Base-by-base conservation (phyloP, 2,113 vertebrate species). In the Lynx canadensis region DNA sequence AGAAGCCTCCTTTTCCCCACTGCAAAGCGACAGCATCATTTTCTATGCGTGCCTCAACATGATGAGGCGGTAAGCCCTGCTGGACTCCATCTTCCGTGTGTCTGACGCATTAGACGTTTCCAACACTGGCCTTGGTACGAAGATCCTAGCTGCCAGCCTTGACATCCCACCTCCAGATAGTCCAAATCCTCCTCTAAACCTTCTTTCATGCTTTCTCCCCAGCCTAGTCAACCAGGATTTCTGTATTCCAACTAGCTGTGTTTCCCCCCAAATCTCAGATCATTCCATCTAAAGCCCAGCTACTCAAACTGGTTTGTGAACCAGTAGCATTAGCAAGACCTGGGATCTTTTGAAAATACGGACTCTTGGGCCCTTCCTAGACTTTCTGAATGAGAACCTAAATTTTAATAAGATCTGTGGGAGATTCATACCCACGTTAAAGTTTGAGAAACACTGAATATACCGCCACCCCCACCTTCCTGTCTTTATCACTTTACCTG, bases 371-470 rank as follows among this genome's bases (percentile, higher is more conserved):
- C 3, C 25, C 4, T 55, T 16, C 5, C 41, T 25, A 36, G 18
- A 41, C 7, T 74, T 80, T 83, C 82, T n/a, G 57, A 93, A 78
- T 41, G 25, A 63, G 33, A 83, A 93, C 73, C 25, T 85, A 87
- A 71, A 71, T 33, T 31, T 87, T 87, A 81, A n/a, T 10, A 80
- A 80, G 11, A 76, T n/a, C 27, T 50, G 55, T 74, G 9, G 7
- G 33, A 4, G 55, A 82, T 73, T 68, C n/a, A 76, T 3, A 55
- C 41, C 10, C 2, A 3, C 25, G 13, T n/a, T 69, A 71, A 52
- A 69, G 9, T 80, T 65, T 55, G 19, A 93, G 27, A 57, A 88
- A 87, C 41, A 57, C 8, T 29, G 11, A 91, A 23, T 4, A n/a
- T 0, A 78, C 25, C 2, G 19, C 16, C 15, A 6, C 1, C 7